phyloP scores from a whole-genome alignment of 2,113 vertebrate genomes.

The Equus przewalskii region DNA sequence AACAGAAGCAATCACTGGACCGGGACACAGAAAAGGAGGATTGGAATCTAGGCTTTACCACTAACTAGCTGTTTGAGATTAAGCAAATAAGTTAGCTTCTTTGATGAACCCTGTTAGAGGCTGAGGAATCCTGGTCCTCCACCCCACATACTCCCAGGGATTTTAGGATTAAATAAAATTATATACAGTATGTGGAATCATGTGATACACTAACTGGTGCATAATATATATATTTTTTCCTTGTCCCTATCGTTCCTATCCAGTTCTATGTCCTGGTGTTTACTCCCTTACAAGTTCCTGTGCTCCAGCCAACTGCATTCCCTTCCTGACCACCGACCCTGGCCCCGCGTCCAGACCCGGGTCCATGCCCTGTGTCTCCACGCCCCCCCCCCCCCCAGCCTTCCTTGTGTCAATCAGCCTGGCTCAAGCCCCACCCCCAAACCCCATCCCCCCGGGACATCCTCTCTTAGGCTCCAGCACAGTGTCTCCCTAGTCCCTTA shows the following conservation, averaged over 20 bases:
- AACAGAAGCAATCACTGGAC: not conserved
- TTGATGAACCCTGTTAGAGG: not conserved
- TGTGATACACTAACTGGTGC: not conserved
- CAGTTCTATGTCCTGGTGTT: not conserved
- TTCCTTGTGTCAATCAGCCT: not conserved
- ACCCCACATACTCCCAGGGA: not conserved
- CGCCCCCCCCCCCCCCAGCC: not conserved
- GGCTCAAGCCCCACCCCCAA: not conserved
- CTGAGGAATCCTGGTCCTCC: not conserved
- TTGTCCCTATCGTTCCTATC: not conserved
- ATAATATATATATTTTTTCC: not conserved
- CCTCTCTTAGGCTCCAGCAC: not conserved
- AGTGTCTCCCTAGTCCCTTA: not conserved
- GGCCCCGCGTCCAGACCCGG: not conserved
- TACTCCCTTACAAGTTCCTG: not conserved
- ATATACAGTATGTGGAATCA: not conserved
- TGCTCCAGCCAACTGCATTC: not conserved
- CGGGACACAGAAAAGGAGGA: not conserved
- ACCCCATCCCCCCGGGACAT: not conserved
- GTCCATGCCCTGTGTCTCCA: not conserved
- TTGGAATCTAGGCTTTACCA: not conserved
- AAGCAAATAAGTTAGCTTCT: not conserved
- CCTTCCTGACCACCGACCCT: not conserved
- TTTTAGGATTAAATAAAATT: not conserved
- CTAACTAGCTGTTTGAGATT: not conserved